phyloP scores from a whole-genome alignment of 2,113 vertebrate species.

The Pitta sordida region DNA sequence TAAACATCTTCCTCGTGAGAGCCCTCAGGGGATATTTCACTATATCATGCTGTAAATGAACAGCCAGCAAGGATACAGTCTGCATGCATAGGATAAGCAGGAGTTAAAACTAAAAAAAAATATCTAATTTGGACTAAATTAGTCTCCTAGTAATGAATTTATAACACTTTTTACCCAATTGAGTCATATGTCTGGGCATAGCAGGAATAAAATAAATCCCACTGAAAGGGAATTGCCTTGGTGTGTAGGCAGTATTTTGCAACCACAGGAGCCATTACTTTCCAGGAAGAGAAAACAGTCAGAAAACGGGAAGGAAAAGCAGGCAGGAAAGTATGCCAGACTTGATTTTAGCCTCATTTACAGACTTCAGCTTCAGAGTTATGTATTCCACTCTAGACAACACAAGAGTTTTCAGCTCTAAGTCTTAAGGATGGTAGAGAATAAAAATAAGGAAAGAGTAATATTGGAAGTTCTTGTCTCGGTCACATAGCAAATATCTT shows the following conservation, averaged over 20 bases:
- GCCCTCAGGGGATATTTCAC: not conserved
- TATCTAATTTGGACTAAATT: not conserved
- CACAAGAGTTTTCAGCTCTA: not conserved
- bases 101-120: not conserved
- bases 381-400: not conserved
- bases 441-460: not conserved
- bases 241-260: not conserved
- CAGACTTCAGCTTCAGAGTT: not conserved
- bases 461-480: not conserved
- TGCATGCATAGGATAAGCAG: not conserved
- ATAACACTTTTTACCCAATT: not conserved
- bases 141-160: not conserved
- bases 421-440: not conserved
- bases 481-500: not conserved
- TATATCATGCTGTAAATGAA: fast-evolving
- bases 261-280: not conserved
- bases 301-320: not conserved
- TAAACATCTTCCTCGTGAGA: not conserved
- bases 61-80: not conserved
- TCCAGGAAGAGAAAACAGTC: not conserved
- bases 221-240: not conserved
- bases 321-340: not conserved
- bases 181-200: not conserved
- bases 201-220: conserved; percentile 17
- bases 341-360: not conserved